Percentiles rank a stretch among this genome's conserved stretches.
Conservation (phyloP, 2,888 invertebrate genomes). For the Drosophila borborema region DNA sequence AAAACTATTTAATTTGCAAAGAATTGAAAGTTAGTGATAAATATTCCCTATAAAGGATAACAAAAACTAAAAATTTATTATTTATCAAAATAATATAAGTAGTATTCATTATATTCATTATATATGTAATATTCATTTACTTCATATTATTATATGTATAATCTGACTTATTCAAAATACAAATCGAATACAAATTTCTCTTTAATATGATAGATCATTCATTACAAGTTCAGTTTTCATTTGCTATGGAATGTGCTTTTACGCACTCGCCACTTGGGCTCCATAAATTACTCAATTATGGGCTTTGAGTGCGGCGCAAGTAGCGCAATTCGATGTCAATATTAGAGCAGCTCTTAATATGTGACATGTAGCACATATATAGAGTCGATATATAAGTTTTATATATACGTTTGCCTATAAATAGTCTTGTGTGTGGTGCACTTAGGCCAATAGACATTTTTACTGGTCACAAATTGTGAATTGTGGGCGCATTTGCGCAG, state of each 20-base stretch:
- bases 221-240: not conserved
- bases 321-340: constrained; percentile 58
- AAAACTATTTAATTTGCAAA: too few species aligned
- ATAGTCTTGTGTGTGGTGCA: constrained; percentile 32
- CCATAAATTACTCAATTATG: constrained; percentile 23
- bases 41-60: too few species aligned
- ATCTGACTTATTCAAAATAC: too few species aligned
- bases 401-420: constrained; percentile 26
- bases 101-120: too few species aligned
- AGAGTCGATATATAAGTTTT: constrained; percentile 4
- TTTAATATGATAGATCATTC: too few species aligned
- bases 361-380: constrained; percentile 23
- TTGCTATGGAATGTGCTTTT: not conserved
- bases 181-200: too few species aligned
- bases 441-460: constrained; percentile 40
- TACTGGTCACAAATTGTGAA: constrained; percentile 38
- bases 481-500: constrained; percentile 41
- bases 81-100: too few species aligned
- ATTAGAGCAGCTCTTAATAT: constrained; percentile 46
- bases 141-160: too few species aligned
- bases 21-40: too few species aligned
- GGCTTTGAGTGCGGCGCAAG: constrained; percentile 47
- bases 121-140: too few species aligned
- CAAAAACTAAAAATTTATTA: too few species aligned
- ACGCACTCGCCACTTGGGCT: not conserved